phyloP scores from a whole-genome alignment of 1,140 invertebrate genomes.

The Pseudoatta argentina region DNA sequence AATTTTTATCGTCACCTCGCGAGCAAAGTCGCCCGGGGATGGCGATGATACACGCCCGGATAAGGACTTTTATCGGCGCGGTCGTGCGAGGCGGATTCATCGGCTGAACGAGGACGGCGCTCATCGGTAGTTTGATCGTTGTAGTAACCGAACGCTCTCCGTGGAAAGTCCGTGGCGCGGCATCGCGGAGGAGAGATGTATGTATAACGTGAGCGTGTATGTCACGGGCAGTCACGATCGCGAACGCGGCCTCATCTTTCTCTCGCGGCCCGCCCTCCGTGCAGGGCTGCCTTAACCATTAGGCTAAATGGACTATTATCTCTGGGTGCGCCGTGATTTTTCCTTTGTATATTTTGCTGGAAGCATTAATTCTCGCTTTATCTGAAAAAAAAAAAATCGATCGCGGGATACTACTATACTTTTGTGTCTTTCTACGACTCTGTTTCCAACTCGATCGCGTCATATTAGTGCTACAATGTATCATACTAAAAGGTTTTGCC shows the following conservation, averaged over 20 bases:
- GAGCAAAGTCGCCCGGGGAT: conserved; percentile 7
- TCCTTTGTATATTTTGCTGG: conserved; percentile 39
- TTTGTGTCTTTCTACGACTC: too few relatives aligned
- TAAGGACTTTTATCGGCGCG: conserved; percentile 65
- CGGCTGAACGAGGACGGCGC: conserved; percentile 53
- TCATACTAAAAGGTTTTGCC: neutral
- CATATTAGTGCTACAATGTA: too few relatives aligned
- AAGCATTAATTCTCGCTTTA: conserved; percentile 7
- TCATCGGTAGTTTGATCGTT: conserved; percentile 69
- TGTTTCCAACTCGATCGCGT: neutral
- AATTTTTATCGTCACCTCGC: conserved; percentile 62
- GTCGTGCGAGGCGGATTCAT: conserved; percentile 46
- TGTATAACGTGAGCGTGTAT: conserved; percentile 76
- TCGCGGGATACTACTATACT: neutral
- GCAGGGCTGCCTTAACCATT: conserved; percentile 62
- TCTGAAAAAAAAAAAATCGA: neutral
- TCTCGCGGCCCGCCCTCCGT: conserved; percentile 46
- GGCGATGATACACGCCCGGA: conserved; percentile 51
- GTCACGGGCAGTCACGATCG: conserved; percentile 78
- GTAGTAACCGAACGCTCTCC: conserved; percentile 69
- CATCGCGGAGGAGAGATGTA: conserved; percentile 64
- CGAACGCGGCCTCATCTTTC: conserved; percentile 74
- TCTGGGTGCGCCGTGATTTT: conserved; percentile 55
- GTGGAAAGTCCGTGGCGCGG: conserved; percentile 54
- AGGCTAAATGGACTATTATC: conserved; percentile 58